These are phyloP conservation scores for Botia almorhae DNA, from an alignment of 2,797 vertebrate genomes.

Conservation along the genomic window DNA sequence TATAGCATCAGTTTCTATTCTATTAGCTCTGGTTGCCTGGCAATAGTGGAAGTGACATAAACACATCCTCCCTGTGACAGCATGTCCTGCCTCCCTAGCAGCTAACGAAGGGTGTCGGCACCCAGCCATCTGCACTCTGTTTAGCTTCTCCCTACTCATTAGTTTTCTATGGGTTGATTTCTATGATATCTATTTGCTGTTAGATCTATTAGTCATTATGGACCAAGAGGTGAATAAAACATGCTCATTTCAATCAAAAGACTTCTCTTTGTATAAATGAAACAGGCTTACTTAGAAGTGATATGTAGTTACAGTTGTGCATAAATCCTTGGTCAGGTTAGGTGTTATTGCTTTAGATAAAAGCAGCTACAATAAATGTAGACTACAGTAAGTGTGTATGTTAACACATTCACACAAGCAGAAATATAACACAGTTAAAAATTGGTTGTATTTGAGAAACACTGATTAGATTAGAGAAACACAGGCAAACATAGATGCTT, in stretches of 20 bases:
- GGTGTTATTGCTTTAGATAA: neutral
- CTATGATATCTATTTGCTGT: too few species aligned
- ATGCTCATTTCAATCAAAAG: neutral
- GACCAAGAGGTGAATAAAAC: constrained; percentile 12
- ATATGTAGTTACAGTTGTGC: neutral
- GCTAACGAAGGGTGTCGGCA: neutral
- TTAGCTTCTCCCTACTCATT: neutral
- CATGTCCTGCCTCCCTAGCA: neutral
- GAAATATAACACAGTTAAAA: neutral
- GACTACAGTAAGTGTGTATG: too few species aligned
- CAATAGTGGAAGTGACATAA: neutral
- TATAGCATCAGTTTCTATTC: constrained; percentile 11
- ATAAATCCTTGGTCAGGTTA: neutral
- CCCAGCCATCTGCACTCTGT: neutral
- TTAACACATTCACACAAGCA: neutral
- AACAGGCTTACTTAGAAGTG: constrained; percentile 18
- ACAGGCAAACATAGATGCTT: too few species aligned
- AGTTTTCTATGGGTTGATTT: neutral
- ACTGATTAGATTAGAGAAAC: neutral
- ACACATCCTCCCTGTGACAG: neutral
- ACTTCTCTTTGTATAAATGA: neutral
- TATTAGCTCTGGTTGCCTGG: constrained; percentile 15
- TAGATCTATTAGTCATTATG: constrained; percentile 26
- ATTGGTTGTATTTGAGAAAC: neutral
- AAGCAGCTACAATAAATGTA: neutral